Evolutionary conservation across 2,888 invertebrate species (phyloP).

Genomic region (Pilophorus perplexus): DNA sequence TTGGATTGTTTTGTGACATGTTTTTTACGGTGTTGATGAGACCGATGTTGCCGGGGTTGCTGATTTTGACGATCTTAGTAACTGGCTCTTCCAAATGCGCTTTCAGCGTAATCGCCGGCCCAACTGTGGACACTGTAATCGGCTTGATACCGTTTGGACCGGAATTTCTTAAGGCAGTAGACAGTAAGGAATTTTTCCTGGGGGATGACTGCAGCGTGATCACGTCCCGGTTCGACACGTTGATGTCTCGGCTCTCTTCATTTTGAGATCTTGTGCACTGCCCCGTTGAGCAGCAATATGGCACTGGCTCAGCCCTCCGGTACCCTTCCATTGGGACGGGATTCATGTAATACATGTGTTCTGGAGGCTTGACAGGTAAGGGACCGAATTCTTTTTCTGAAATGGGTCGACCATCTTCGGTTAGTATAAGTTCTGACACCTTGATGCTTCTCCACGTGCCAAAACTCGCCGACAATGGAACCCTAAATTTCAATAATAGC

Average conservation of each 20-base stretch:
- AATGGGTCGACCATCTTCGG: conserved; percentile 8
- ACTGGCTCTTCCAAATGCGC: conserved; percentile 36
- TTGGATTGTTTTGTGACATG: conserved; percentile 17
- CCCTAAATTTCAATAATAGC: conserved; percentile 22
- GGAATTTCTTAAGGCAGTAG: background rate
- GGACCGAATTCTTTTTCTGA: conserved; percentile 26
- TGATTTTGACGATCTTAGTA: conserved; percentile 34
- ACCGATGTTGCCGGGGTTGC: conserved; percentile 19
- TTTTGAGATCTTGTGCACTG: conserved; percentile 23
- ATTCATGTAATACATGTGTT: background rate
- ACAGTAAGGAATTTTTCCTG: conserved; percentile 11
- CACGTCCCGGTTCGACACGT: background rate
- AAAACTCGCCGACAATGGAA: conserved; percentile 30
- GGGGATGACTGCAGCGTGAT: conserved; percentile 7
- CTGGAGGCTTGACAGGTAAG: conserved; percentile 22
- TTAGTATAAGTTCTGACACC: conserved; percentile 17
- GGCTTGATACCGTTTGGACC: conserved; percentile 24
- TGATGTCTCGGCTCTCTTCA: background rate
- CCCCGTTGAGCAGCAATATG: conserved; percentile 13
- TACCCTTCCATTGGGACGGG: background rate
- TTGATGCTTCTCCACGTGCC: conserved; percentile 33
- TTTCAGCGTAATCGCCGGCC: conserved; percentile 26
- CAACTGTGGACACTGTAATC: conserved; percentile 31
- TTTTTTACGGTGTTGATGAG: conserved; percentile 27
- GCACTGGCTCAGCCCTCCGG: conserved; percentile 9